Conservation (phyloP, 2,888 invertebrate genomes). For the Linnaemya vulpina region DNA sequence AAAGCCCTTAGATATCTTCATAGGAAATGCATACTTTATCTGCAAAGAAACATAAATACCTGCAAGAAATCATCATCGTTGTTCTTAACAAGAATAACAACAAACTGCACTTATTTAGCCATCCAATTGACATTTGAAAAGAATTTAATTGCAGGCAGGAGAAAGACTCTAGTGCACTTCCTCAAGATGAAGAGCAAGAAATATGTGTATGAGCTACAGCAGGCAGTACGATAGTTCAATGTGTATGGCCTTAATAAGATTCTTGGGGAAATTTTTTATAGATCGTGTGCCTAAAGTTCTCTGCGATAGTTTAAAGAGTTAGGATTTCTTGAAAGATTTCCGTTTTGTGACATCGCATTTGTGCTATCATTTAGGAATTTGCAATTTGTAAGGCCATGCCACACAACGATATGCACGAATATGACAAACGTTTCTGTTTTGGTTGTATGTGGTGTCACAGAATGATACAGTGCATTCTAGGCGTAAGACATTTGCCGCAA, state of each 20-base stretch:
- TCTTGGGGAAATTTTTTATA: not conserved
- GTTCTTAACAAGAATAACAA: constrained; percentile 45
- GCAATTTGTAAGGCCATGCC: too few relatives aligned
- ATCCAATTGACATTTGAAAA: constrained; percentile 81
- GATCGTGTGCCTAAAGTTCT: not conserved
- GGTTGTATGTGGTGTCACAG: too few relatives aligned
- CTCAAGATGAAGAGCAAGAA: constrained; percentile 36
- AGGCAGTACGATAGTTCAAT: not conserved
- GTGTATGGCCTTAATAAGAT: not conserved
- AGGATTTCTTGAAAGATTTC: too few relatives aligned
- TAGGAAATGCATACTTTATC: constrained; percentile 32
- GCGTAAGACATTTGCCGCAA: not conserved
- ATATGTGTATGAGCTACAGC: constrained; percentile 18
- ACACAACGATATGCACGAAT: too few relatives aligned
- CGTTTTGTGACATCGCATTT: too few relatives aligned
- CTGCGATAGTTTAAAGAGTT: too few relatives aligned
- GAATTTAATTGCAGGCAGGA: constrained; percentile 61
- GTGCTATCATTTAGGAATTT: too few relatives aligned
- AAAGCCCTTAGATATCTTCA: constrained; percentile 28
- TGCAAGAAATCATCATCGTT: constrained; percentile 47
- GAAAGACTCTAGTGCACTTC: constrained; percentile 48
- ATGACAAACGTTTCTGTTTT: too few relatives aligned
- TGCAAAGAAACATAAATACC: constrained; percentile 66
- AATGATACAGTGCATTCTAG: too few relatives aligned
- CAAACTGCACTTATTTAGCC: constrained; percentile 72